Percentiles rank a stretch among this genome's conserved stretches.
These are phyloP conservation scores for Hydroisotoma schaefferi DNA, from an alignment of 2,888 invertebrate genomes.

Conservation along the genomic window DNA sequence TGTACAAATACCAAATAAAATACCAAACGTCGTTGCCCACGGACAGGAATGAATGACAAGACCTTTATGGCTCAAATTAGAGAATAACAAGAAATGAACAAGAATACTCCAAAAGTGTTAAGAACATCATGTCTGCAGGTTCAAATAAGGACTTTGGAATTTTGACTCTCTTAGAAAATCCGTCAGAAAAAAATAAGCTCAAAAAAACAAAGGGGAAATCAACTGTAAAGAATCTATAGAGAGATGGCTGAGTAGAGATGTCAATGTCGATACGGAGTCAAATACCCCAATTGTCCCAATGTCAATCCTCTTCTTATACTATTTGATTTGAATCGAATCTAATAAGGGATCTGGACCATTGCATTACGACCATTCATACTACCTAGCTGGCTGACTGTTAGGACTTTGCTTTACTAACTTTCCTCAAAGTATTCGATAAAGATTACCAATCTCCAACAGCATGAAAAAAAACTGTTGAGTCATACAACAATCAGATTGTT, in stretches of 20 bases:
- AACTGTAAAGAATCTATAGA: constrained; percentile 3
- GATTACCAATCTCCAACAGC: constrained; percentile 14
- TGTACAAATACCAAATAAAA: no score
- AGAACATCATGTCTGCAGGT: constrained; percentile 5
- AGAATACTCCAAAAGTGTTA: constrained; percentile 7
- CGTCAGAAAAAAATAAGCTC: background rate
- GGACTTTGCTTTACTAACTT: background rate
- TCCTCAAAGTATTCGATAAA: background rate
- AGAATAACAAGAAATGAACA: background rate
- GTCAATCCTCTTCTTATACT: constrained; percentile 11
- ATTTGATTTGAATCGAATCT: background rate
- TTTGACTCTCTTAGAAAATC: background rate
- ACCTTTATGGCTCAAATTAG: no score
- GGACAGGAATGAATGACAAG: no score
- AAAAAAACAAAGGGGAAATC: constrained; percentile 2
- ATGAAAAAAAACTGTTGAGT: constrained; percentile 16
- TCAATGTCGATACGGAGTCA: constrained; percentile 16
- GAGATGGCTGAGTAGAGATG: constrained; percentile 16
- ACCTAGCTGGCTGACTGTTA: background rate
- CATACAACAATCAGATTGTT: constrained; percentile 13
- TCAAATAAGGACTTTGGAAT: constrained; percentile 13
- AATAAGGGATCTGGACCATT: constrained; percentile 10
- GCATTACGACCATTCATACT: background rate
- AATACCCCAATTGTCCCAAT: constrained; percentile 12
- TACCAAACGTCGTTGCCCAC: no score